phyloP scores from a whole-genome alignment of 2,888 invertebrate species.

The Heliothis peltigera region DNA sequence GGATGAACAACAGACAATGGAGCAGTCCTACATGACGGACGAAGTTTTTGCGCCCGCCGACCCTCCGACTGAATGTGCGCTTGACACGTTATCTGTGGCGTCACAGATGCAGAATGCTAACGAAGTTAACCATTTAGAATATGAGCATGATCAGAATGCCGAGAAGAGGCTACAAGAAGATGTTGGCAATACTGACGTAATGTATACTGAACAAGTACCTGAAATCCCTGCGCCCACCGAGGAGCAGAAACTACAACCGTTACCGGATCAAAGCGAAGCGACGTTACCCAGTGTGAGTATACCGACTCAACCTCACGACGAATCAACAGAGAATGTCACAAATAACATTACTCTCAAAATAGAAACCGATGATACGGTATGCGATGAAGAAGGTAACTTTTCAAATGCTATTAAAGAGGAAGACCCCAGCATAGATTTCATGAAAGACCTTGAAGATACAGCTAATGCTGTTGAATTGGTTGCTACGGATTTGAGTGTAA shows the following conservation, averaged over 20 bases:
- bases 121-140: constrained; percentile 75
- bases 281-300: constrained; percentile 60
- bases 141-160: constrained; percentile 70
- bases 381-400: constrained; percentile 54
- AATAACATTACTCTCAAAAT: constrained; percentile 24
- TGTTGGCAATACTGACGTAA: constrained; percentile 65
- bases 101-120: constrained; percentile 68
- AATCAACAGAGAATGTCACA: constrained; percentile 29
- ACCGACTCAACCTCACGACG: constrained; percentile 39
- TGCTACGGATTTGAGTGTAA: constrained; percentile 90
- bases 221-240: constrained; percentile 73
- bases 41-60: constrained; percentile 74
- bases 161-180: constrained; percentile 78
- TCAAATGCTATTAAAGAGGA: constrained; percentile 54
- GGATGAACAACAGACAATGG: constrained; percentile 78
- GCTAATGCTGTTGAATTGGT: constrained; percentile 80
- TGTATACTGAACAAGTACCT: constrained; percentile 80
- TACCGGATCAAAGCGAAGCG: constrained; percentile 75
- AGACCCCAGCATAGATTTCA: constrained; percentile 40
- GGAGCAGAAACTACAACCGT: constrained; percentile 63
- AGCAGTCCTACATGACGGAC: constrained; percentile 81
- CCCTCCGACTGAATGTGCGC: constrained; percentile 70
- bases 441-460: constrained; percentile 63
- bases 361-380: constrained; percentile 36
- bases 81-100: constrained; percentile 71